These are phyloP conservation scores for Ostrea edulis DNA, from an alignment of 1,140 invertebrate species.

Conservation along the genomic window DNA sequence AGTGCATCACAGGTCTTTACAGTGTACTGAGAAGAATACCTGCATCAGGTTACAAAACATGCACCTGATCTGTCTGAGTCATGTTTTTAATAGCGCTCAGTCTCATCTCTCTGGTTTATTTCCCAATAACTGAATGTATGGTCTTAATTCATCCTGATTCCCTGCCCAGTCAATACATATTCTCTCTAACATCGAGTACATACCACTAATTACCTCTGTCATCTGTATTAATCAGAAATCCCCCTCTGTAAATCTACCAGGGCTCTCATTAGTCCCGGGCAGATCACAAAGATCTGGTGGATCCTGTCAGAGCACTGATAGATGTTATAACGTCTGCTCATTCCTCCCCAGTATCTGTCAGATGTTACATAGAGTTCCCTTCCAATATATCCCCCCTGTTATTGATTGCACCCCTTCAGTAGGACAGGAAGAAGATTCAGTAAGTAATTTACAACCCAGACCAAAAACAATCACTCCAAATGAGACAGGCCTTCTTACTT, in stretches of 20 bases:
- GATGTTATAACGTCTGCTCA: background rate
- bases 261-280: background rate
- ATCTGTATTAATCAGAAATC: background rate
- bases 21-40: too few species aligned
- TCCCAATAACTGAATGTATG: too few species aligned
- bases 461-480: background rate
- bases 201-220: constrained; percentile 15
- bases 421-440: too few species aligned
- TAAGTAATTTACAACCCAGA: background rate
- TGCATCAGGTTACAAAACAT: too few species aligned
- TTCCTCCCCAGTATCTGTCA: background rate
- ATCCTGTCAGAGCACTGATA: background rate
- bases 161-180: background rate
- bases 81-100: too few species aligned
- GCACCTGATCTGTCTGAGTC: too few species aligned
- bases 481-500: background rate
- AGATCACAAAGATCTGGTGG: background rate
- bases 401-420: background rate
- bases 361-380: background rate
- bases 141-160: background rate
- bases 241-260: background rate
- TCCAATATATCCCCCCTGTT: background rate
- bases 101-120: too few species aligned
- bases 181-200: background rate
- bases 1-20: too few species aligned